Conservation (phyloP, 1,140 invertebrate species). For the Bombus confusus region DNA sequence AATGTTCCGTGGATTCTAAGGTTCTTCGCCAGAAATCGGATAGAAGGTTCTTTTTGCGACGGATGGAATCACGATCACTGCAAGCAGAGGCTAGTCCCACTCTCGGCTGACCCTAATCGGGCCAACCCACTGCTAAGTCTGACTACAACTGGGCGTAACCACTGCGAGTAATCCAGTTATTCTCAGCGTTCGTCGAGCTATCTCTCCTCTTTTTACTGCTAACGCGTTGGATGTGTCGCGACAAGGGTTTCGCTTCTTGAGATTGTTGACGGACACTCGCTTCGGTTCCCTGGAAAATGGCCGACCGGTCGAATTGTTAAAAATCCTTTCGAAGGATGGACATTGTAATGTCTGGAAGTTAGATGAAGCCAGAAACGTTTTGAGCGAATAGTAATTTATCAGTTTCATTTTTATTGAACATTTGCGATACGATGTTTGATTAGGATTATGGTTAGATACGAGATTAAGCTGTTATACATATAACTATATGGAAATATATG, state of each 20-base stretch:
- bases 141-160: slow-evolving; percentile 77
- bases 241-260: slow-evolving; percentile 47
- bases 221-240: slow-evolving; percentile 44
- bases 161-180: slow-evolving; percentile 63
- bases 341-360: not conserved
- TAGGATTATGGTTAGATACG: no score
- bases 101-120: slow-evolving; percentile 69
- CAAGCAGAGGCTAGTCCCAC: slow-evolving; percentile 52
- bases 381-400: not conserved
- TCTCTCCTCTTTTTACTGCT: slow-evolving; percentile 49
- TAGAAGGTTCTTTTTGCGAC: slow-evolving; percentile 53
- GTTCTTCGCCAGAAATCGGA: slow-evolving; percentile 28
- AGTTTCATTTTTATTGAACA: not conserved
- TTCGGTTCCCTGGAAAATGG: not conserved
- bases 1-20: slow-evolving; percentile 24
- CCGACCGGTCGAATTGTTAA: not conserved
- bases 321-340: not conserved
- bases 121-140: slow-evolving; percentile 67
- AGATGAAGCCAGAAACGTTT: not conserved
- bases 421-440: not conserved
- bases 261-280: slow-evolving; percentile 15
- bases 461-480: no score
- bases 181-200: slow-evolving; percentile 24
- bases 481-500: no score
- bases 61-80: slow-evolving; percentile 54